A percentile compares a stretch with the other conserved stretches of the same genome.
Conservation (phyloP, 2,113 vertebrate genomes). For the Pelecanus crispus region DNA sequence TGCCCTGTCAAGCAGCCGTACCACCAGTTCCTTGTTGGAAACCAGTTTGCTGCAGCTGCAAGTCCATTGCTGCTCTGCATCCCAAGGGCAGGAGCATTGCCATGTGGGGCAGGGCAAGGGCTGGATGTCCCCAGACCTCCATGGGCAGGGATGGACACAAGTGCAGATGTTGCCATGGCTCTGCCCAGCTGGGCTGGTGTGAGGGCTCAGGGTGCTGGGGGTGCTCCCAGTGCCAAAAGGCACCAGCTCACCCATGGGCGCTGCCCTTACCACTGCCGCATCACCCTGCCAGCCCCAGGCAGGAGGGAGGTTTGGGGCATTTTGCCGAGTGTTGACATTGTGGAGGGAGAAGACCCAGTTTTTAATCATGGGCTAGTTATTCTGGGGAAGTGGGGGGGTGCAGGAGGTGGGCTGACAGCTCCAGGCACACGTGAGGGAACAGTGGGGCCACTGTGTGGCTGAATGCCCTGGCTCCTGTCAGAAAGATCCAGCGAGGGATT, state of each 20-base stretch:
- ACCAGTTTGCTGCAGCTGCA: neutral
- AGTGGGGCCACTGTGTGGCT: conserved; percentile 35
- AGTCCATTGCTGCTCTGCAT: neutral
- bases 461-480: neutral
- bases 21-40: neutral
- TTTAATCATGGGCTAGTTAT: neutral
- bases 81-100: accelerated
- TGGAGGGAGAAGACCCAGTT: neutral
- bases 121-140: neutral
- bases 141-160: accelerated
- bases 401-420: neutral
- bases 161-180: neutral
- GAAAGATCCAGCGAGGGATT: conserved; percentile 17
- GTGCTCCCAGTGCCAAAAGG: neutral
- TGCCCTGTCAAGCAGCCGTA: accelerated
- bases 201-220: neutral
- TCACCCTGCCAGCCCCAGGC: accelerated
- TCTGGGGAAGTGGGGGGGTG: neutral
- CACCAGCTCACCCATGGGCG: accelerated
- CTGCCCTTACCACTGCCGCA: accelerated
- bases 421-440: neutral
- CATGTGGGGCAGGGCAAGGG: neutral
- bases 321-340: neutral
- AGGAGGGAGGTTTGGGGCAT: accelerated
- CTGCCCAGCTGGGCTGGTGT: neutral